Evolutionary conservation across 2,888 invertebrate genomes (phyloP), one percentile per base, ranked within the genome.

Genomic region (Hirudinaria manillensis): DNA sequence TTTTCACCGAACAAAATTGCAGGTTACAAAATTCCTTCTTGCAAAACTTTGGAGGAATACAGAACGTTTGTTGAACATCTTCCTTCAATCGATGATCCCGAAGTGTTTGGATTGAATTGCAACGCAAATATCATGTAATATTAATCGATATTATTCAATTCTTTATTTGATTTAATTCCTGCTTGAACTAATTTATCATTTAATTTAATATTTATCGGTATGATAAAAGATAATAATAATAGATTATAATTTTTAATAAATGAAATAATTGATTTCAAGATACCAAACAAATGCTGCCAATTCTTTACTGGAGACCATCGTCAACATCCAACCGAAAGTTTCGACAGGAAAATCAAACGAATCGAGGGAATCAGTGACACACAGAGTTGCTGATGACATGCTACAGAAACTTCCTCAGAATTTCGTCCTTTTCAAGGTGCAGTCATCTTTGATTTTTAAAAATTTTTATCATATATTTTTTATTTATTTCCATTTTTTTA

Each of bases 91-190:
- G 97, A 97, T 84, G 92, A 93, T 0, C 97, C 97, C 0, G 94
- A 96, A 87, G 94, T 94, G 13, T 96, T 96, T 86, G 97, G 97
- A n/a, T 88, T 97, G 73, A 96, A 97, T 85, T 89, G 92, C 10
- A 97, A 97, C 86, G 96, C 97, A 72, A 96, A 97, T 84, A 96
- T 97, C 79, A 96, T 96, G 81, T 96, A 83, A 85, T 45, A n/a
- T n/a, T n/a, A n/a, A n/a, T n/a, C n/a, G n/a, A n/a, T n/a, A n/a
- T n/a, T n/a, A 86, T 82, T 16, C 16, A 70, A 4, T 45, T 45
- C 45, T 1, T 6, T 45, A 45, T 45, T 45, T 45, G 13, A 45
- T 45, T 45, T 45, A 16, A 45, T 45, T 10, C 45, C 16, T 45
- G 16, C 16, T 45, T 45, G 45, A n/a, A n/a, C 45, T 45, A 16